Percentiles rank a stretch among this genome's conserved stretches.
These are phyloP conservation scores for Alfaro cultratus DNA, from an alignment of 2,797 vertebrate species.

Conservation along the genomic window DNA sequence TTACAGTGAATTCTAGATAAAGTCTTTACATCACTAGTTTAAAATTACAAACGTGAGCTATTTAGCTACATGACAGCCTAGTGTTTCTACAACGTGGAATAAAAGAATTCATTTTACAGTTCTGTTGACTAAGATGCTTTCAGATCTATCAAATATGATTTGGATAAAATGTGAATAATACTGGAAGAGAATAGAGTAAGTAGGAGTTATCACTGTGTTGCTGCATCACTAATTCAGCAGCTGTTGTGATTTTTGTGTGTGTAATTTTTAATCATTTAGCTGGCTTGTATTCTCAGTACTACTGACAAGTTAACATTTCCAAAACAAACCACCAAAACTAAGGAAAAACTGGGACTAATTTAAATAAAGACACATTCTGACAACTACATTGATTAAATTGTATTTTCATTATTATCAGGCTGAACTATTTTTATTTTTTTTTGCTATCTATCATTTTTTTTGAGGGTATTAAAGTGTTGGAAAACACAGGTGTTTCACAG, in stretches of 20 bases:
- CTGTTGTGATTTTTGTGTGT: background rate
- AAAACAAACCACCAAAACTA: background rate
- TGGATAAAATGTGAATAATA: background rate
- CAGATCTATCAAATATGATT: background rate
- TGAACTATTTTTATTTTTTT: too few relatives aligned
- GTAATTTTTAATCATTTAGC: background rate
- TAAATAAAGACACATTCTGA: background rate
- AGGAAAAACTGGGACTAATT: background rate
- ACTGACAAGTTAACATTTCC: background rate
- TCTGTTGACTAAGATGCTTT: background rate
- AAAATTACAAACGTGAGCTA: constrained; percentile 35
- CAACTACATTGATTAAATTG: background rate
- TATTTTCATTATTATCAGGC: background rate
- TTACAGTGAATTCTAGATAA: constrained; percentile 56
- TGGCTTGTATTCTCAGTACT: background rate
- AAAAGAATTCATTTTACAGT: background rate
- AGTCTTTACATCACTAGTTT: constrained; percentile 43
- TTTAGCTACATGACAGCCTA: constrained; percentile 39
- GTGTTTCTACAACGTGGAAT: constrained; percentile 26
- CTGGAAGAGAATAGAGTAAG: background rate
- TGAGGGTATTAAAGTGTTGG: background rate
- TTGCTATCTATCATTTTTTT: background rate
- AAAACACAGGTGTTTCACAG: background rate
- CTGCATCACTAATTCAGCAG: background rate
- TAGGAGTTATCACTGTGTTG: background rate